Evolutionary conservation across 2,797 vertebrate species (phyloP), one percentile per base, ranked within the genome.

Genomic region (Melanotaenia nigrans): DNA sequence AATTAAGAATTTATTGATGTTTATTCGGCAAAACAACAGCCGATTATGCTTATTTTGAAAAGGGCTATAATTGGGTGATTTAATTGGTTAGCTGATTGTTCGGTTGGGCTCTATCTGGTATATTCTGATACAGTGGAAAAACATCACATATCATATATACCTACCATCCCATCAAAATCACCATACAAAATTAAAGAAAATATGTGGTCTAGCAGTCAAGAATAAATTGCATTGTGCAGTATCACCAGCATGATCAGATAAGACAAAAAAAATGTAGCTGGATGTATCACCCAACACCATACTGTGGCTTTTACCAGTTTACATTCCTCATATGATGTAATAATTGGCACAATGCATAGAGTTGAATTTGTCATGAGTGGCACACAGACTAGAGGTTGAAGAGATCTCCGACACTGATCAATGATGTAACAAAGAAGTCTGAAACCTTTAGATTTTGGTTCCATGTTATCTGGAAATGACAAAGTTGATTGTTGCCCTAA

Each of bases 111-210:
- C 33, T 5, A 33, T 33, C 33, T 33, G 33, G 5, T 33, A 33
- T 33, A 33, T 33, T 33, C 25, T 28, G 25, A 28, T 33, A 36
- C 10, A 36, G 38, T 14, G 13, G 12, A 40, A 40, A 3, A 40
- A 83, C 77, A 77, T 77, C 68, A 68, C 38, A 71, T 28, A 28
- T 28, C 25, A 28, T 28, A 28, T 28, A 28, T 28, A 28, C 25
- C 25, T 28, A 28, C 25, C 25, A 28, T 2, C 2, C 25, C 25
- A 77, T 65, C 78, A 81, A 85, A 60, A 78, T 77, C 78, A 81
- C 25, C 84, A 78, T 59, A 78, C 74, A 59, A 65, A 33, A 55
- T 82, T 76, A 86, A 78, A 65, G 68, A 59, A 65, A 73, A 61
- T 42, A 38, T 22, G 9, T 51, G 8, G 47, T 45, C 42, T 11